Evolutionary conservation across 2,797 vertebrate genomes (phyloP).

Genomic region (Hippopotamyrus pictus): DNA sequence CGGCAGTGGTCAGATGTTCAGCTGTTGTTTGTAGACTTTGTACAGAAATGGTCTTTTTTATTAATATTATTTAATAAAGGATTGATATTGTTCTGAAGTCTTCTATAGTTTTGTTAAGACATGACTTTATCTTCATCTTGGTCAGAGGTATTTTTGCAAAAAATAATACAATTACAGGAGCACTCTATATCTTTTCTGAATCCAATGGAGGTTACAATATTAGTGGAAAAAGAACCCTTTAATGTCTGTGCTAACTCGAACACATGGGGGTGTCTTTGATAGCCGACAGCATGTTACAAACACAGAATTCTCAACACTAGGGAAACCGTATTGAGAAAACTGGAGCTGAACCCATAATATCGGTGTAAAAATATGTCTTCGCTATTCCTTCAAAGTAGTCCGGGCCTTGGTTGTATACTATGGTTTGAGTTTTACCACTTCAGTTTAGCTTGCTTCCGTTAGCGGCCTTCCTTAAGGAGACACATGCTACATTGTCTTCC

Average conservation of each 20-base stretch:
- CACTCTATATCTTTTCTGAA: slow-evolving; percentile 17
- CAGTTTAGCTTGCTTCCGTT: neutral
- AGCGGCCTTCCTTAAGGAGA: neutral
- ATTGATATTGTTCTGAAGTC: slow-evolving; percentile 54
- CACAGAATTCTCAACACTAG: neutral
- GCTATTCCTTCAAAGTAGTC: neutral
- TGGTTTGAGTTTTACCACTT: neutral
- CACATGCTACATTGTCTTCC: neutral
- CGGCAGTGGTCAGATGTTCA: slow-evolving; percentile 68
- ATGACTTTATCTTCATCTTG: neutral
- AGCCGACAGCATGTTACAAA: neutral
- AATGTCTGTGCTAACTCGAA: neutral
- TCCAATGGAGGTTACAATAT: neutral
- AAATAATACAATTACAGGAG: slow-evolving; percentile 40
- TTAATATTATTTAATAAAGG: slow-evolving; percentile 90
- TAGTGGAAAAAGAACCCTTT: neutral
- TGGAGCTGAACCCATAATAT: neutral
- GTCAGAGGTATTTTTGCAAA: slow-evolving; percentile 28
- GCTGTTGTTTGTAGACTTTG: slow-evolving; percentile 98
- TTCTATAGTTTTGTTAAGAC: slow-evolving; percentile 10
- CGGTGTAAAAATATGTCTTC: neutral
- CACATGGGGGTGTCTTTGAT: neutral
- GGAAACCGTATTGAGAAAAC: neutral
- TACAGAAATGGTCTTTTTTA: slow-evolving; percentile 90
- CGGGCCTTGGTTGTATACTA: neutral